These are phyloP conservation scores for Trypoxylon attenuatum DNA, from an alignment of 2,888 invertebrate genomes.

Conservation along the genomic window DNA sequence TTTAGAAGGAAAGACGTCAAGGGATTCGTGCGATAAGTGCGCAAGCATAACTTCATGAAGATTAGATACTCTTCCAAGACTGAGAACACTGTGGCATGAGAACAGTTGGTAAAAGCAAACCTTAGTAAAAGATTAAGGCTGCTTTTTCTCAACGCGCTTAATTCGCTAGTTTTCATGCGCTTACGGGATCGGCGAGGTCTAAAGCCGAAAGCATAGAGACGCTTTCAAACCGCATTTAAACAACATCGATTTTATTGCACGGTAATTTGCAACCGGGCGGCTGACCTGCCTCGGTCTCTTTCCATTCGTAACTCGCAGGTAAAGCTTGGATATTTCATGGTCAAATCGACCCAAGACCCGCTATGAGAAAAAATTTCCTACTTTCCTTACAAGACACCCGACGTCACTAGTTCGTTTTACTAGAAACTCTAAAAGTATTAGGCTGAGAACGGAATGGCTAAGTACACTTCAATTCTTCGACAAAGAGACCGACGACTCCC, in stretches of 20 bases:
- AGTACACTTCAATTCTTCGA: conserved; percentile 54
- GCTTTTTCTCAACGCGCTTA: conserved; percentile 19
- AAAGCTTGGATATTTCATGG: conserved; percentile 27
- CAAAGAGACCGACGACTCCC: conserved; percentile 53
- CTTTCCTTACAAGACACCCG: conserved; percentile 8
- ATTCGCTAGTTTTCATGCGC: conserved; percentile 19
- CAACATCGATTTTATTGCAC: conserved; percentile 62
- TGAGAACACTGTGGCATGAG: too few relatives aligned
- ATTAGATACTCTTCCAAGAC: not conserved
- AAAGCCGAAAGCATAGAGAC: conserved; percentile 21
- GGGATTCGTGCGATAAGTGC: not conserved
- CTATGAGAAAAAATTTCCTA: conserved; percentile 6
- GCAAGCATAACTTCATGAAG: not conserved
- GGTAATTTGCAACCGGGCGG: conserved; percentile 43
- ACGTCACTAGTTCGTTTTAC: conserved; percentile 35
- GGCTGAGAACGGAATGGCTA: conserved; percentile 40
- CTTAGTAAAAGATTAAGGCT: conserved; percentile 30
- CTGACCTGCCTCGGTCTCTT: conserved; percentile 3
- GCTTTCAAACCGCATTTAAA: conserved; percentile 62
- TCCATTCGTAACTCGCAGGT: conserved; percentile 18
- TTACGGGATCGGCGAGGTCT: not conserved
- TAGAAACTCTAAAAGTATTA: conserved; percentile 35
- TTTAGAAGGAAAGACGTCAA: not conserved
- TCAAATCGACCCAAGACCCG: conserved; percentile 1
- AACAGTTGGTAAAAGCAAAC: conserved; percentile 28